Evolutionary conservation across 1,140 invertebrate species (phyloP).

Genomic region (Cherax quadricarinatus): DNA sequence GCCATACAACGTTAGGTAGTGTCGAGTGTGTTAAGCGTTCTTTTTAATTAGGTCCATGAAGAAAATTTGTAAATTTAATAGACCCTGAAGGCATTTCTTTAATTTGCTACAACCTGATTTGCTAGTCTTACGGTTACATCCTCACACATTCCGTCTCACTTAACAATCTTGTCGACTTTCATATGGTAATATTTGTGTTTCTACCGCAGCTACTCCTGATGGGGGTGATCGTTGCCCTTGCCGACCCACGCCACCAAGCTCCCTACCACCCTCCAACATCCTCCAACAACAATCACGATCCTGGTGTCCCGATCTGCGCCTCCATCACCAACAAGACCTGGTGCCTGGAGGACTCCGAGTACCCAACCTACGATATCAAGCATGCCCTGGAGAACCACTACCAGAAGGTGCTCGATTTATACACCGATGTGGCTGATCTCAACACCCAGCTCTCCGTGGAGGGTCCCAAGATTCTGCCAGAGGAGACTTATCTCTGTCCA

Average conservation of each 20-base stretch:
- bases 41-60: no score
- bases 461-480: slow-evolving; percentile 9
- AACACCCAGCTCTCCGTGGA: slow-evolving; percentile 48
- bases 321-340: slow-evolving; percentile 73
- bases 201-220: slow-evolving; percentile 33
- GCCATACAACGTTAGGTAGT: no score
- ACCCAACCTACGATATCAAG: slow-evolving; percentile 72
- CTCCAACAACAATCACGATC: not conserved
- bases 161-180: no score
- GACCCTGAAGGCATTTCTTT: no score
- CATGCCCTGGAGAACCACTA: slow-evolving; percentile 37
- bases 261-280: not conserved
- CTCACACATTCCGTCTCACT: no score
- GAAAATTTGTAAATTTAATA: no score
- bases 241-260: slow-evolving; percentile 33
- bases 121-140: no score
- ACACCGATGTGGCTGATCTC: slow-evolving; percentile 51
- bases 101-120: no score
- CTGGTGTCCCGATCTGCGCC: slow-evolving; percentile 70
- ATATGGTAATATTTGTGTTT: not conserved
- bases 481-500: slow-evolving; percentile 50
- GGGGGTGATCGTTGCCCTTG: slow-evolving; percentile 26
- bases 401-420: slow-evolving; percentile 50
- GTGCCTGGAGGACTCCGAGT: slow-evolving; percentile 74
- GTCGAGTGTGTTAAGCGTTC: no score